Evolutionary conservation across 2,797 vertebrate genomes (phyloP).

Genomic region (Sandelia bainsii): DNA sequence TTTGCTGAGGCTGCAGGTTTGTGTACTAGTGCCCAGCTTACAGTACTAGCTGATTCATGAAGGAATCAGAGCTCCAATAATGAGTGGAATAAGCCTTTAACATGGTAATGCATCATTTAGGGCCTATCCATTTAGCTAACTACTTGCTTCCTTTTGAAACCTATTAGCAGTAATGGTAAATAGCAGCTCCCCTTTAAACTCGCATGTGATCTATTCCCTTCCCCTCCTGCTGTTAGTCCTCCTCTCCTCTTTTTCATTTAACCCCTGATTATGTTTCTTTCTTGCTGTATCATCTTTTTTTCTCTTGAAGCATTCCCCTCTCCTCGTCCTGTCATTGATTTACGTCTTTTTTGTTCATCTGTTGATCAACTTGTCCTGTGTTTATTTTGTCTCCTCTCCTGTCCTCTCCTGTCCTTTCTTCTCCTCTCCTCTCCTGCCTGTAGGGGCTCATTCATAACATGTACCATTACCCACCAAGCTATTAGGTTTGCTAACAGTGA

Average conservation of each 20-base stretch:
- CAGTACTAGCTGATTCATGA: conserved; percentile 71
- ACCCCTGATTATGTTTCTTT: background rate
- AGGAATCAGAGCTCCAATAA: conserved; percentile 74
- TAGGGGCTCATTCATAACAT: conserved; percentile 80
- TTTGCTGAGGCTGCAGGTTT: conserved; percentile 74
- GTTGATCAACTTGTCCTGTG: background rate
- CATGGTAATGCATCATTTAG: conserved; percentile 81
- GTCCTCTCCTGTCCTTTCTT: background rate
- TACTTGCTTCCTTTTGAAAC: conserved; percentile 80
- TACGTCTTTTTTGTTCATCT: background rate
- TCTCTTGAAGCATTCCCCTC: background rate
- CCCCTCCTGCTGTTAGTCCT: conserved; percentile 21
- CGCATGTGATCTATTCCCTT: conserved; percentile 50
- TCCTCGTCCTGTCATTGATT: background rate
- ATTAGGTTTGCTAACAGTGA: conserved; percentile 84
- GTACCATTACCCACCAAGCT: conserved; percentile 80
- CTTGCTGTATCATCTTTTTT: background rate
- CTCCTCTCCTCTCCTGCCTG: conserved; percentile 44
- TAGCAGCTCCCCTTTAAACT: conserved; percentile 64
- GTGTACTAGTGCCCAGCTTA: conserved; percentile 49
- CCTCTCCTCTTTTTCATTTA: background rate
- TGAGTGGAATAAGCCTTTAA: conserved; percentile 80
- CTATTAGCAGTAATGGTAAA: conserved; percentile 80
- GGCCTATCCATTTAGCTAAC: conserved; percentile 80
- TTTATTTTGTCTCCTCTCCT: background rate